Conservation (phyloP, 2,113 vertebrate genomes). For the Labeo rohita region DNA sequence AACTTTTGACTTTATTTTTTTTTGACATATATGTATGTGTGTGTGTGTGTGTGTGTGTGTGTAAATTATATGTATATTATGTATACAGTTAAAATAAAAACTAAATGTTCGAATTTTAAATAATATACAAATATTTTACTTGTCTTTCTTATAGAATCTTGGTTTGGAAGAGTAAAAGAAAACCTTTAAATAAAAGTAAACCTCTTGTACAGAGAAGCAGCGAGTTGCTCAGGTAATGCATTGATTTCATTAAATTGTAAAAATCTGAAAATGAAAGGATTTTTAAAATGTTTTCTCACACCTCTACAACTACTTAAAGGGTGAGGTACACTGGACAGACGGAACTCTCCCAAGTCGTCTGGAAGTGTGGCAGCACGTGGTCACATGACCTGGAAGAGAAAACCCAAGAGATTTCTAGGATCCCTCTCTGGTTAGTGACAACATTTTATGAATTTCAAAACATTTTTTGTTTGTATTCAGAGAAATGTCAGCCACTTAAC, state of each 20-base stretch:
- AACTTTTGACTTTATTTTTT: too few relatives aligned
- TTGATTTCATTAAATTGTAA: background rate
- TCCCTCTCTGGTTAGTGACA: constrained; percentile 71
- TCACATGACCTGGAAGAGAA: constrained; percentile 83
- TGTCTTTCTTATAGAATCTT: constrained; percentile 25
- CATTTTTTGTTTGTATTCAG: background rate
- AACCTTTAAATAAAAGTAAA: constrained; percentile 14
- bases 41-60: too few relatives aligned
- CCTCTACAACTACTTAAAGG: background rate
- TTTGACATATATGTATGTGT: too few relatives aligned
- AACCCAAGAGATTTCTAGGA: constrained; percentile 73
- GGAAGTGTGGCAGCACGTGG: constrained; percentile 71
- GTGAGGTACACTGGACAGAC: constrained; percentile 52
- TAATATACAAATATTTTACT: background rate
- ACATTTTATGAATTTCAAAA: background rate
- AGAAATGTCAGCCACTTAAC: background rate
- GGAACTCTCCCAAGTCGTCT: constrained; percentile 60
- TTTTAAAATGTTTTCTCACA: background rate
- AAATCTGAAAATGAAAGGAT: background rate
- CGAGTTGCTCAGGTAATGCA: constrained; percentile 44
- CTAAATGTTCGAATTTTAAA: too few relatives aligned
- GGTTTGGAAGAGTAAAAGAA: constrained; percentile 26
- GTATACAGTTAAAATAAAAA: too few relatives aligned
- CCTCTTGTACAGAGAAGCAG: constrained; percentile 34
- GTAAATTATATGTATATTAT: too few relatives aligned